Evolutionary conservation across 2,113 vertebrate genomes (phyloP).

Genomic region (Echinops telfairi): DNA sequence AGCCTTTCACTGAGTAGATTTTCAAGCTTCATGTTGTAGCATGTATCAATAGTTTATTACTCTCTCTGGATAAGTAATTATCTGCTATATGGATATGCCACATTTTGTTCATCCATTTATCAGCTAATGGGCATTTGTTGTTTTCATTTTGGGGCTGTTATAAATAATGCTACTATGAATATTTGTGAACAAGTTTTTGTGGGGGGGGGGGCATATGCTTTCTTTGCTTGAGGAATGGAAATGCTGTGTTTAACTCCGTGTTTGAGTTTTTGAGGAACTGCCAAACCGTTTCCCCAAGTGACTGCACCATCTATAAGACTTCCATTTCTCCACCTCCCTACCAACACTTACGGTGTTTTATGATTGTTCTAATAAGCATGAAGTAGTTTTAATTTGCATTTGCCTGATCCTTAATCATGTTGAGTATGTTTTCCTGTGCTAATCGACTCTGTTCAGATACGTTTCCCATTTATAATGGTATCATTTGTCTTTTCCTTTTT

Average conservation of each 20-base stretch:
- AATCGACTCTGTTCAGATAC: background rate
- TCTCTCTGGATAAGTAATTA: background rate
- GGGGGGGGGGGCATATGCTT: background rate
- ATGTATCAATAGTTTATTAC: background rate
- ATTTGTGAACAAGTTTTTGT: background rate
- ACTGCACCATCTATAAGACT: background rate
- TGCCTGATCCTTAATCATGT: background rate
- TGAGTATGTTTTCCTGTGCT: background rate
- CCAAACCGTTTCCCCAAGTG: background rate
- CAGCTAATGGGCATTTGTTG: background rate
- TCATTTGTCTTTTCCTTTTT: conserved; percentile 21
- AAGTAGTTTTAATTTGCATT: background rate
- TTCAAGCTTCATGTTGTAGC: background rate
- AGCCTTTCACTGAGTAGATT: background rate
- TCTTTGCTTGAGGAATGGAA: conserved; percentile 20
- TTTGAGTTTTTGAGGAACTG: background rate
- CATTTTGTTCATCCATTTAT: background rate
- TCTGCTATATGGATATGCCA: background rate
- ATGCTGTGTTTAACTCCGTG: background rate
- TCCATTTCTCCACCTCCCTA: background rate
- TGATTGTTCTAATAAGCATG: background rate
- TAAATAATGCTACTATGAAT: conserved; percentile 55
- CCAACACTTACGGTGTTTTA: background rate
- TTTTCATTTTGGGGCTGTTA: background rate
- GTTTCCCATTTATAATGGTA: background rate